A percentile compares a stretch with the other conserved stretches of the same genome.
phyloP scores from a whole-genome alignment of 2,888 invertebrate genomes.

The Unio pictorum region DNA sequence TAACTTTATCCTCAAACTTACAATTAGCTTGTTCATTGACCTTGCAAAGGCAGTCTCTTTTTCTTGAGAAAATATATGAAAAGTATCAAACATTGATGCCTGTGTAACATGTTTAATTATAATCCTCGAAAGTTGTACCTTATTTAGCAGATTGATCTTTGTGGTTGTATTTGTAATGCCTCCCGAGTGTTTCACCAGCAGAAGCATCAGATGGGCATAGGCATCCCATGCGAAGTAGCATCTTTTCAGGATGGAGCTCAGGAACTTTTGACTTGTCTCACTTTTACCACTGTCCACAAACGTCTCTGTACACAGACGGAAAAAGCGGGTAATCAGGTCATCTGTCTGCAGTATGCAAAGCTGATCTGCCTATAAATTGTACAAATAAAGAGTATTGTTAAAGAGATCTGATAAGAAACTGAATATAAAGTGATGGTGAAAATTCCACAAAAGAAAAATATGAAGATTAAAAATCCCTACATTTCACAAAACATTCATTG shows the following conservation, averaged over 20 bases:
- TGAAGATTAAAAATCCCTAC: neutral
- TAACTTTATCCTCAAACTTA: too few relatives aligned
- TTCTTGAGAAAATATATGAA: too few relatives aligned
- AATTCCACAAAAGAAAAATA: too few relatives aligned
- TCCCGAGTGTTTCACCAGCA: slow-evolving; percentile 85
- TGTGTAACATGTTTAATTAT: too few relatives aligned
- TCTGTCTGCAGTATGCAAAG: slow-evolving; percentile 97
- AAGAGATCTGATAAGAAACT: neutral
- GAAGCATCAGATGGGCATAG: slow-evolving; percentile 91
- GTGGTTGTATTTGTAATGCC: slow-evolving; percentile 86
- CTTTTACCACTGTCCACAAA: slow-evolving; percentile 96
- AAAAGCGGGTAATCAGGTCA: slow-evolving; percentile 96
- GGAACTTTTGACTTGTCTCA: slow-evolving; percentile 80
- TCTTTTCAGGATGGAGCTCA: slow-evolving; percentile 81
- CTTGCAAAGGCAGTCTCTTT: too few relatives aligned
- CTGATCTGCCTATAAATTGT: slow-evolving; percentile 85
- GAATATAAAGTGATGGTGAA: neutral
- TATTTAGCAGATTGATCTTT: slow-evolving; percentile 96
- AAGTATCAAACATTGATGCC: too few relatives aligned
- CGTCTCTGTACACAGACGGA: slow-evolving; percentile 95
- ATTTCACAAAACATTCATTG: too few relatives aligned
- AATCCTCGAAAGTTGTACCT: slow-evolving; percentile 74
- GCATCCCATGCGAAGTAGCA: slow-evolving; percentile 97
- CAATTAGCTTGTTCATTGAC: too few relatives aligned
- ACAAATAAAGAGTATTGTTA: neutral